Evolutionary conservation across 2,888 invertebrate genomes (phyloP).

Genomic region (Malthinus seriepunctatus): DNA sequence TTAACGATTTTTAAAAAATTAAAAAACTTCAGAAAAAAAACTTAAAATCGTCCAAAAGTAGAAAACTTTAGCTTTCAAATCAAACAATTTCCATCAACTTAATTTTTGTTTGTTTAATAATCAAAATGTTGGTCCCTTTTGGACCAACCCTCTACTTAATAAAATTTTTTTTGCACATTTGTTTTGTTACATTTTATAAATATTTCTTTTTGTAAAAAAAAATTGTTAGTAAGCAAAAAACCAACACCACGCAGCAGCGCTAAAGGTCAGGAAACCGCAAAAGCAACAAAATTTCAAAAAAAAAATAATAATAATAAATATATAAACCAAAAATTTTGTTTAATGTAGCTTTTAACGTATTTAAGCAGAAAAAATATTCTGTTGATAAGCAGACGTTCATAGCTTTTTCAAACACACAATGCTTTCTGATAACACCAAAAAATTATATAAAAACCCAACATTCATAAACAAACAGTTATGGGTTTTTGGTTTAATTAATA

Average conservation of each 20-base stretch:
- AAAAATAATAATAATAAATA: slow-evolving; percentile 15
- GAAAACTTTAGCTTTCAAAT: too few relatives aligned
- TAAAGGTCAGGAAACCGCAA: slow-evolving; percentile 44
- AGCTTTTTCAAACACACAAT: slow-evolving; percentile 1
- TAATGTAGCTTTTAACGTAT: slow-evolving; percentile 3
- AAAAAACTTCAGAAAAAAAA: too few relatives aligned
- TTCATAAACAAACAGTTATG: too few relatives aligned
- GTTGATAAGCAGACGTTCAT: not conserved
- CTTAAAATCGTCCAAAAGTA: too few relatives aligned
- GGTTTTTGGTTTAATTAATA: too few relatives aligned
- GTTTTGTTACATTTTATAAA: slow-evolving; percentile 21
- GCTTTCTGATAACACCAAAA: not conserved
- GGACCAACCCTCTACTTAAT: too few relatives aligned
- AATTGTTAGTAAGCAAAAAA: slow-evolving; percentile 39
- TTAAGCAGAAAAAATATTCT: slow-evolving; percentile 3
- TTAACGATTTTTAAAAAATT: too few relatives aligned
- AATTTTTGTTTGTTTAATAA: too few relatives aligned
- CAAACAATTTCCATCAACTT: too few relatives aligned
- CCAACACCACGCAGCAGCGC: slow-evolving; percentile 38
- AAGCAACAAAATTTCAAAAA: slow-evolving; percentile 42
- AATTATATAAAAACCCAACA: not conserved
- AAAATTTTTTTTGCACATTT: too few relatives aligned
- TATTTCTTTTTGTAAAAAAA: not conserved
- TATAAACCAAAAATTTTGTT: slow-evolving; percentile 3
- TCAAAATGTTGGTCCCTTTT: too few relatives aligned